phyloP scores from a whole-genome alignment of 2,888 invertebrate species.

The Ischnura elegans region DNA sequence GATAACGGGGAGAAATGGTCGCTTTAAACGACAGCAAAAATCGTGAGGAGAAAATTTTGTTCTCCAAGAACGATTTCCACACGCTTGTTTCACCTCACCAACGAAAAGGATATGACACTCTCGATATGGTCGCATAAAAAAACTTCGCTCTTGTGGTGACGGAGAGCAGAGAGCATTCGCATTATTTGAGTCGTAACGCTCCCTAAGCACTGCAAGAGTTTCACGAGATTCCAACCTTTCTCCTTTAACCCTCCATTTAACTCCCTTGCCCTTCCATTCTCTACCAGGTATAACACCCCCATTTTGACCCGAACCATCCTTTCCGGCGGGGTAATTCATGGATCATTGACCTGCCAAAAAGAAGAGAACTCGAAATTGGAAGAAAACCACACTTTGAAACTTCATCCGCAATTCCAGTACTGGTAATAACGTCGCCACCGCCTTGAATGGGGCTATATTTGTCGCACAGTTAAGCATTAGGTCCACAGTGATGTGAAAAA shows the following conservation, averaged over 20 bases:
- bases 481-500: not conserved
- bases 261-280: too few species aligned
- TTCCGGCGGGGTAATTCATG: not conserved
- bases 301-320: not conserved
- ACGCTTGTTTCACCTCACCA: not conserved
- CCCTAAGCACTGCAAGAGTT: not conserved
- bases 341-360: not conserved
- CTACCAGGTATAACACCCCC: not conserved
- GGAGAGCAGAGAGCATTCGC: not conserved
- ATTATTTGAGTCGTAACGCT: not conserved
- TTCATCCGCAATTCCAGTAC: not conserved
- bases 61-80: not conserved
- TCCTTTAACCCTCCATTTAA: not conserved
- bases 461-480: not conserved
- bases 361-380: not conserved
- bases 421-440: not conserved
- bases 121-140: not conserved
- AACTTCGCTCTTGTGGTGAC: not conserved
- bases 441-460: not conserved
- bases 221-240: not conserved
- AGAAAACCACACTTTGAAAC: not conserved
- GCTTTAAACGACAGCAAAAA: not conserved
- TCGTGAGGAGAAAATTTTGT: not conserved
- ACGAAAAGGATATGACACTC: not conserved
- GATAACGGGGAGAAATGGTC: not conserved